Conservation (phyloP, 1,140 invertebrate species). For the Cyclina sinensis region DNA sequence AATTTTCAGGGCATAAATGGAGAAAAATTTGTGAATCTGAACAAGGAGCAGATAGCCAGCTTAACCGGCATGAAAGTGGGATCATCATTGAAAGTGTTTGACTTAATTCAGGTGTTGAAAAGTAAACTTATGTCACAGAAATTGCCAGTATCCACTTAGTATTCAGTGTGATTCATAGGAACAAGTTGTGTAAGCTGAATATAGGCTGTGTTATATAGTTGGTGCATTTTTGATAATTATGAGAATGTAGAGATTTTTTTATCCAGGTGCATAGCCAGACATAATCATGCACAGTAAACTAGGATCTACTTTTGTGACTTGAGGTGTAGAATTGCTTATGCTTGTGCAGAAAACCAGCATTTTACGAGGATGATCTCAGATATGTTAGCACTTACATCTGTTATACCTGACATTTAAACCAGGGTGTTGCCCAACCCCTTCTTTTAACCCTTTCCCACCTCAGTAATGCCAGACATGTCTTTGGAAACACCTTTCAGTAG, state of each 20-base stretch:
- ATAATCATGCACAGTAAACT: too few relatives aligned
- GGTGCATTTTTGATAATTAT: too few relatives aligned
- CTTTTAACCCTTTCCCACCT: too few relatives aligned
- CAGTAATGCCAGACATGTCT: too few relatives aligned
- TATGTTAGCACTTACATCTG: too few relatives aligned
- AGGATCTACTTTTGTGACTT: too few relatives aligned
- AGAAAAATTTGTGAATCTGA: slow-evolving; percentile 92
- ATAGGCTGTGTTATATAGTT: too few relatives aligned
- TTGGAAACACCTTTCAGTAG: too few relatives aligned
- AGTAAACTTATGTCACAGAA: slow-evolving; percentile 60
- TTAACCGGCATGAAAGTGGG: slow-evolving; percentile 97
- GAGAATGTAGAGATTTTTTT: background rate
- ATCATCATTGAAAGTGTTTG: slow-evolving; percentile 96
- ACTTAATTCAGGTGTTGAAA: slow-evolving; percentile 90
- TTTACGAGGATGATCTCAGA: background rate
- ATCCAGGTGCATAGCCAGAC: too few relatives aligned
- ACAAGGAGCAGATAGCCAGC: slow-evolving; percentile 96
- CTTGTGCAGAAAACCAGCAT: background rate
- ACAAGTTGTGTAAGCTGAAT: too few relatives aligned
- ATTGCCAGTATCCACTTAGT: background rate
- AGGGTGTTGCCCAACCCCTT: too few relatives aligned
- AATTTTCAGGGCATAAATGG: slow-evolving; percentile 92
- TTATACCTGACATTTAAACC: too few relatives aligned
- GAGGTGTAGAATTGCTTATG: background rate
- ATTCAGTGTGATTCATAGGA: background rate